Base-by-base conservation (phyloP, 2,113 vertebrate species). In the Rhegmatorhina hoffmannsi region DNA sequence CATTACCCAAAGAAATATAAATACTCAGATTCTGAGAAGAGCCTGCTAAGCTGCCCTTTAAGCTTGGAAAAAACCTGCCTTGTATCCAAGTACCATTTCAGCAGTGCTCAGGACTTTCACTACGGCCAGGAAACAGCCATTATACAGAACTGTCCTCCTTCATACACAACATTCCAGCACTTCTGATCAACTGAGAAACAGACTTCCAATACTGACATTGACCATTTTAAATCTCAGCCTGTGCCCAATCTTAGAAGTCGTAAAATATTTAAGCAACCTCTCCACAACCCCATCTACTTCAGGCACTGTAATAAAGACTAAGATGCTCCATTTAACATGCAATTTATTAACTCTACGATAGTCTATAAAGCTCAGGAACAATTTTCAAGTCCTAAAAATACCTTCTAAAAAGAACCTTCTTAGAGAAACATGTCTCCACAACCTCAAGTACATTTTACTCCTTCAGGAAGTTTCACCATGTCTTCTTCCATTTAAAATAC, bases 321-420 rank as follows among this genome's bases (percentile, higher is more conserved):
- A 3, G 11, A 67, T 24, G 43, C 9, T 67, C 77, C 67, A 64
- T 49, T 85, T 76, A 91, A 80, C 26, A 77, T 31, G 7, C 63
- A 84, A 49, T 77, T 92, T 87, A 86, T 18, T 64, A 92, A 90
- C 64, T 89, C 80, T n/a, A 53, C 25, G 62, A 26, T 13, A 75
- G 36, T 52, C 69, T 40, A 60, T 36, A 90, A 90, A 76, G 31
- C 33, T 72, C 62, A 60, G 56, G 31, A 77, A 84, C 47, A 33
- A 68, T 40, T 91, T 72, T 38, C 66, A 77, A 86, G 31, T 74
- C 66, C 31, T 58, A 62, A 67, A 76, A 79, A 77, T 20, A 69
- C 49, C 49, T 50, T 50, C 76, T 52, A 81, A 64, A 53, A 36
- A 46, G 56, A 73, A 4, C 8, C 69, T 13, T 80, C 8, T 36